Conservation (phyloP, 2,797 vertebrate species). For the Lates japonicus region DNA sequence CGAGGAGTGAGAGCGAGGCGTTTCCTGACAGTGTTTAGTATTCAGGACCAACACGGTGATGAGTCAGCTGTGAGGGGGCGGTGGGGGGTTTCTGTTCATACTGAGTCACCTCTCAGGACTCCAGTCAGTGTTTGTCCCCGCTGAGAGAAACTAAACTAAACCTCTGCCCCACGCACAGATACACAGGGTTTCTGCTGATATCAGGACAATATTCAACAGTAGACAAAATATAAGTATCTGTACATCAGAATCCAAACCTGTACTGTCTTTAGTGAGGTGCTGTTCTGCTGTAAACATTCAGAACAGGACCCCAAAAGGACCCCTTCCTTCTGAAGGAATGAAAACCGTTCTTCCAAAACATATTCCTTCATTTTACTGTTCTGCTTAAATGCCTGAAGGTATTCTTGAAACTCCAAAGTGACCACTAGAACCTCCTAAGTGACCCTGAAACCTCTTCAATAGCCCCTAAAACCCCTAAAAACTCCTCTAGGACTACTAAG, state of each 20-base stretch:
- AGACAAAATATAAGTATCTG: no score
- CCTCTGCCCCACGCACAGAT: not conserved
- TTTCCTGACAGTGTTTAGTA: conserved; percentile 41
- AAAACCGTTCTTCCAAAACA: no score
- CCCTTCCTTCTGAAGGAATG: no score
- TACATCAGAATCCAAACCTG: no score
- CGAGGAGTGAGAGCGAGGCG: conserved; percentile 12
- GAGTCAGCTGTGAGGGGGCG: conserved; percentile 67
- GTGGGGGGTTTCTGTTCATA: conserved; percentile 46
- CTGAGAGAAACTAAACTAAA: not conserved
- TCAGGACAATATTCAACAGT: not conserved
- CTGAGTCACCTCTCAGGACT: conserved; percentile 68
- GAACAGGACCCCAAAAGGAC: no score
- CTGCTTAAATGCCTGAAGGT: not conserved
- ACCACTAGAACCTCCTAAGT: not conserved
- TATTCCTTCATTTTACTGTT: not conserved
- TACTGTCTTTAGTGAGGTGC: no score
- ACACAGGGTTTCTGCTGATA: not conserved
- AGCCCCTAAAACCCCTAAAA: not conserved
- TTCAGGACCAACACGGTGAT: conserved; percentile 24
- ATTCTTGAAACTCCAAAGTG: not conserved
- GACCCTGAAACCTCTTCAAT: not conserved
- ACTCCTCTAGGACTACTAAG: no score
- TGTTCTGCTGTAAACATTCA: no score
- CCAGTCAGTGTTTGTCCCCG: conserved; percentile 11